phyloP scores from a whole-genome alignment of 2,888 invertebrate species.

The Meliscaeva auricollis region DNA sequence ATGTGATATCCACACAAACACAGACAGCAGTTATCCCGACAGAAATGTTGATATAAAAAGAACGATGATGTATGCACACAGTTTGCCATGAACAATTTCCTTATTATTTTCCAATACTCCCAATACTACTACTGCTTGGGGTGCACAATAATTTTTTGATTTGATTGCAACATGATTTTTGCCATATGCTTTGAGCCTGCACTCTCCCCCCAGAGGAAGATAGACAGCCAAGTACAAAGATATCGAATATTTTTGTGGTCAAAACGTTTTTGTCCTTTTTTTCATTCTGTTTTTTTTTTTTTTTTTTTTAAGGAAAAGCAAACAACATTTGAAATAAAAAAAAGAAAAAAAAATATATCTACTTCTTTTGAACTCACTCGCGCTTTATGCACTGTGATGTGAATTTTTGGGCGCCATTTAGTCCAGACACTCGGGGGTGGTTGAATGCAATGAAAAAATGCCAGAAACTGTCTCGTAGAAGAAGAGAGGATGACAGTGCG shows the following conservation, averaged over 20 bases:
- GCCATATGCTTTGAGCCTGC: slow-evolving; percentile 47
- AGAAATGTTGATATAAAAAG: too few relatives aligned
- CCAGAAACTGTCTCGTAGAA: slow-evolving; percentile 30
- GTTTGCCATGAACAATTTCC: slow-evolving; percentile 52
- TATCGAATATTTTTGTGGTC: slow-evolving; percentile 65
- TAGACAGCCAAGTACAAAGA: slow-evolving; percentile 14
- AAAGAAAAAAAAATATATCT: slow-evolving; percentile 6
- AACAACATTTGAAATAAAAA: slow-evolving; percentile 28
- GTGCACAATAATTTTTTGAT: slow-evolving; percentile 47
- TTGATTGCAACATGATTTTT: slow-evolving; percentile 67
- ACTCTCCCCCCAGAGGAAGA: background rate
- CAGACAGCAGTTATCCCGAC: background rate
- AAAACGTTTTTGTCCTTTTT: slow-evolving; percentile 18
- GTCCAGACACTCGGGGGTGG: slow-evolving; percentile 78
- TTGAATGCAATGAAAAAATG: slow-evolving; percentile 74
- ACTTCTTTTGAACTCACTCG: slow-evolving; percentile 49
- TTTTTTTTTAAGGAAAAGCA: slow-evolving; percentile 29
- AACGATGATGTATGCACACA: background rate
- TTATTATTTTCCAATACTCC: slow-evolving; percentile 64
- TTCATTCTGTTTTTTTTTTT: background rate
- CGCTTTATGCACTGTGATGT: slow-evolving; percentile 72
- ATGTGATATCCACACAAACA: slow-evolving; percentile 3
- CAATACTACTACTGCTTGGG: slow-evolving; percentile 1
- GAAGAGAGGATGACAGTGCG: slow-evolving; percentile 17
- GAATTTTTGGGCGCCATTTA: slow-evolving; percentile 77